Base-by-base conservation (phyloP, 2,113 vertebrate species). In the Esox niger region DNA sequence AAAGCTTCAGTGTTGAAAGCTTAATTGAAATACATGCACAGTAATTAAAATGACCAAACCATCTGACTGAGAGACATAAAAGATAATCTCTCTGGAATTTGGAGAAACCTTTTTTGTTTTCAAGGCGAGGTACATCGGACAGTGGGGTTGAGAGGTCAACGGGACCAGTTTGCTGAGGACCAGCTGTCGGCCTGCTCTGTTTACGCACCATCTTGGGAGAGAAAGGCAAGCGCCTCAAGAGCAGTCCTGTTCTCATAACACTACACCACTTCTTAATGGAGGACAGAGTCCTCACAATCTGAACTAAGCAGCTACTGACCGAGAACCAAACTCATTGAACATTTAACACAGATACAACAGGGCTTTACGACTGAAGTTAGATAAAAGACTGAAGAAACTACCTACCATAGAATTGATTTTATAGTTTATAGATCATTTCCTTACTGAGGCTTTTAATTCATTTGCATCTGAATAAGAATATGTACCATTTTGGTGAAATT, bases 71-170 rank as follows among this genome's bases (percentile, higher is more conserved):
- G 71, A 69, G 68, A 86, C 77, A 86, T 86, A 87, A 89, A 90
- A 79, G 87, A 84, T 90, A 88, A 89, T 91, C 87, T 90, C 79
- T 79, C 55, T 54, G 74, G 71, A 76, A 82, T 82, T 69, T 68
- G 49, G 10, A 63, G 9, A 54, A 20, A 79, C 79, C 69, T 82
- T 80, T 86, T 81, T 87, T 79, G 79, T 79, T 81, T 75, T 43
- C 82, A 79, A 73, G 59, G 67, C 76, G 81, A 81, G 62, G 77
- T 81, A 73, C 66, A 82, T 79, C 71, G 87, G 90, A 88, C 90
- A 88, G 86, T 86, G 84, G 87, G 88, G 88, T 88, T 85, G 75
- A 84, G 74, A 88, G 91, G 90, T 92, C 88, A 89, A 86, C 81
- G 71, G 83, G 77, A 84, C 77, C 80, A 81, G 88, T 91, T 90